phyloP scores from a whole-genome alignment of 1,140 invertebrate species.

The Hormaphis cornu region DNA sequence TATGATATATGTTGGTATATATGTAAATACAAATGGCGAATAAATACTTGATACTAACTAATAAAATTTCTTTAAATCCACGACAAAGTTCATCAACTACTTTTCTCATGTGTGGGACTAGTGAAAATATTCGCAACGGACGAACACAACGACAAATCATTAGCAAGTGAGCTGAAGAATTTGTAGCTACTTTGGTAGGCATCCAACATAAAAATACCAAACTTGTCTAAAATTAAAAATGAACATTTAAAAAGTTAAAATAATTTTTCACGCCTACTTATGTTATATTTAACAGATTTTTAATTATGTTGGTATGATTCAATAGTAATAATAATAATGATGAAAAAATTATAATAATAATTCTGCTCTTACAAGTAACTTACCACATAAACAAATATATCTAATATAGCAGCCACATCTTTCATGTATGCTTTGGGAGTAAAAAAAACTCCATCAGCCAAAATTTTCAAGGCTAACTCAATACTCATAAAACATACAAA shows the following conservation, averaged over 20 bases:
- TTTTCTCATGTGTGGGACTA: slow-evolving; percentile 98
- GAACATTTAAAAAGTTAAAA: neutral
- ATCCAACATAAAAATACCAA: slow-evolving; percentile 94
- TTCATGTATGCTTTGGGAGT: slow-evolving; percentile 98
- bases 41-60: slow-evolving; percentile 53
- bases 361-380: slow-evolving; percentile 43
- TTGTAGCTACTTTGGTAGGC: slow-evolving; percentile 81
- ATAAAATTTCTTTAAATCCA: slow-evolving; percentile 98
- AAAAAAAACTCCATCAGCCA: slow-evolving; percentile 96
- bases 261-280: neutral
- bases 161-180: slow-evolving; percentile 84
- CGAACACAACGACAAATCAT: slow-evolving; percentile 95
- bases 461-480: slow-evolving; percentile 87
- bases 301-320: neutral
- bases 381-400: slow-evolving; percentile 96
- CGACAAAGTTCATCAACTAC: slow-evolving; percentile 96
- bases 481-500: slow-evolving; percentile 98
- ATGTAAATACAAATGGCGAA: neutral
- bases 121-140: slow-evolving; percentile 90
- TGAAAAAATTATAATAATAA: neutral
- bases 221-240: slow-evolving; percentile 58
- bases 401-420: slow-evolving; percentile 90
- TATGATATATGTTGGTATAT: too few species aligned
- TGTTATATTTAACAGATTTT: too few species aligned
- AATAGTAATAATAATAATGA: neutral